Percentiles rank a stretch among this genome's conserved stretches.
phyloP scores from a whole-genome alignment of 2,113 vertebrate genomes.

The Zosterops pallidus region DNA sequence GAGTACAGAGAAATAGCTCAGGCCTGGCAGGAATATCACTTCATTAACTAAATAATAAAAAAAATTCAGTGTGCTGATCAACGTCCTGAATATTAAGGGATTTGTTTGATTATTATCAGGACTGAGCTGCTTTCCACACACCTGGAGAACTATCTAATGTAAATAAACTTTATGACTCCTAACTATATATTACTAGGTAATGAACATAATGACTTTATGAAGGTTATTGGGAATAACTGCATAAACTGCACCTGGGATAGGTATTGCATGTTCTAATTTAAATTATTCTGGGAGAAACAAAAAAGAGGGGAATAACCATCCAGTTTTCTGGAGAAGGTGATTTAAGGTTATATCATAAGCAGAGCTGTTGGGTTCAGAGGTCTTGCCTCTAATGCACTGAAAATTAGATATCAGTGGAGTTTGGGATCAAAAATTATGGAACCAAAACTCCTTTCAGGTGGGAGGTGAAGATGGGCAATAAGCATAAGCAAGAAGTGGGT shows the following conservation, averaged over 20 bases:
- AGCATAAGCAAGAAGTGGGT: not conserved
- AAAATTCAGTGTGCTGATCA: not conserved
- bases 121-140: not conserved
- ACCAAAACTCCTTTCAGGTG: not conserved
- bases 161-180: not conserved
- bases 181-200: not conserved
- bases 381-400: not conserved
- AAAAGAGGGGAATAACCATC: not conserved
- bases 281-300: not conserved
- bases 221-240: not conserved
- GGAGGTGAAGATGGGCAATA: not conserved
- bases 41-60: not conserved
- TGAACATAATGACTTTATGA: conserved; percentile 32
- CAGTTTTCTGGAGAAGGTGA: not conserved
- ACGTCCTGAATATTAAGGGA: not conserved
- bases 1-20: not conserved
- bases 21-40: not conserved
- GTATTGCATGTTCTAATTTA: not conserved
- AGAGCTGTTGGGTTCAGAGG: not conserved
- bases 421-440: not conserved
- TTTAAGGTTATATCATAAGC: not conserved
- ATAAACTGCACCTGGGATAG: not conserved
- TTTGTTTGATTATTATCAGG: not conserved
- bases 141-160: not conserved
- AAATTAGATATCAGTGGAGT: not conserved